Base-by-base conservation (phyloP, 2,888 invertebrate species). In the Melanostoma mellinum region DNA sequence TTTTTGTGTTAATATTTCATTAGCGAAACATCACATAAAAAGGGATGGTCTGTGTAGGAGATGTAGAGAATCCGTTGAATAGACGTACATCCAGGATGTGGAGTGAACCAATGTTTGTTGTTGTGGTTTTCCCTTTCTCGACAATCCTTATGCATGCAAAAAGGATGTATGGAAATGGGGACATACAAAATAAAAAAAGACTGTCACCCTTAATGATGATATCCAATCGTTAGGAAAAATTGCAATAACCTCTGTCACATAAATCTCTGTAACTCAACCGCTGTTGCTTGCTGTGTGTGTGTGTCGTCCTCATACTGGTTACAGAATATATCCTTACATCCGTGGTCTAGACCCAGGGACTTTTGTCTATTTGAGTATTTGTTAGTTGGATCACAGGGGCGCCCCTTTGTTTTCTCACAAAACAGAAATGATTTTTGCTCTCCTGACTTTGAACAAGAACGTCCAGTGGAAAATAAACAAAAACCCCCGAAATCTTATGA, bases 1-100 rank as follows among this genome's bases (percentile, higher is more conserved):
- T 88, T 88, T 88, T 88, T 89, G 88, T 86, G 87, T 89, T 88
- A 89, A 89, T 88, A 89, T 87, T 89, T 89, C 87, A 89, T 89
- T 89, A 89, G 89, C 87, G 86, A 85, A 89, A 89, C 88, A 69
- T 78, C 63, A 36, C 60, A 81, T 67, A 77, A 77, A 80, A 78
- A 74, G 60, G 55, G 20, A 20, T 20, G 20, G 69, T 38, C 44
- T 44, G 10, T 20, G 9, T 10, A 30, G n/a, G n/a, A n/a, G 38
- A 55, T 33, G 48, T n/a, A n/a, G 35, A 36, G 6, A 35, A 6
- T 6, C 35, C 8, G 33, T 30, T 33, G 10, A 40, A 40, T 10
- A n/a, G n/a, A n/a, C n/a, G n/a, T n/a, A 42, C 3, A 9, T 52
- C 10, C 53, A 32, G 61, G 20, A 6, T 56, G 68, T 38, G 61